Evolutionary conservation across 2,888 invertebrate species (phyloP).

Genomic region (Achlya flavicornis): DNA sequence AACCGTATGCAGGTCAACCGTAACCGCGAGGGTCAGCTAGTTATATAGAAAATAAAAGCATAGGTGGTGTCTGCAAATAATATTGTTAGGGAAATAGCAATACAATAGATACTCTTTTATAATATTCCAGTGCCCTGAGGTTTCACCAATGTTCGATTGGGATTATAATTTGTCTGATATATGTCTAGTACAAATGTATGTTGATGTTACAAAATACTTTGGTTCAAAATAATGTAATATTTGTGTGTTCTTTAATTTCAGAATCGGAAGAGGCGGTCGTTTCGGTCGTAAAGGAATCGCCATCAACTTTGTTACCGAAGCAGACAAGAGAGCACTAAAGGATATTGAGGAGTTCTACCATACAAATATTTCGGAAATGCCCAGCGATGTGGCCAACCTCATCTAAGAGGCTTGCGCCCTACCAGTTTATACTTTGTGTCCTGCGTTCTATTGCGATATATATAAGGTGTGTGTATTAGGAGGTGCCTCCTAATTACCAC

Average conservation of each 20-base stretch:
- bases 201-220: no score
- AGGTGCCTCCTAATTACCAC: constrained; percentile 77
- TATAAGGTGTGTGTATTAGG: constrained; percentile 84
- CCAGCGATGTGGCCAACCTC: constrained; percentile 99
- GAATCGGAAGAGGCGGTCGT: constrained; percentile 99
- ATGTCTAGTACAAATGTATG: no score
- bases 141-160: no score
- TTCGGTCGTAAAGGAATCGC: constrained; percentile 99
- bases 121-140: no score
- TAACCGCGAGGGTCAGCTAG: no score
- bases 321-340: constrained; percentile 96
- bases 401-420: constrained; percentile 88
- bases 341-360: constrained; percentile 99
- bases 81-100: no score
- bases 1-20: no score
- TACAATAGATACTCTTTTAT: no score
- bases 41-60: no score
- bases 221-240: neutral
- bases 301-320: constrained; percentile 99
- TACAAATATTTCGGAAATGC: constrained; percentile 99
- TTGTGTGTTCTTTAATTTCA: constrained; percentile 70
- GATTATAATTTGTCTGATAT: no score
- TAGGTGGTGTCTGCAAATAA: neutral
- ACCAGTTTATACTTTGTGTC: constrained; percentile 80
- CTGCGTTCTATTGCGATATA: constrained; percentile 83